Percentiles rank a stretch among this genome's conserved stretches.
phyloP scores from a whole-genome alignment of 2,888 invertebrate genomes.

The Odontocolon sp. region DNA sequence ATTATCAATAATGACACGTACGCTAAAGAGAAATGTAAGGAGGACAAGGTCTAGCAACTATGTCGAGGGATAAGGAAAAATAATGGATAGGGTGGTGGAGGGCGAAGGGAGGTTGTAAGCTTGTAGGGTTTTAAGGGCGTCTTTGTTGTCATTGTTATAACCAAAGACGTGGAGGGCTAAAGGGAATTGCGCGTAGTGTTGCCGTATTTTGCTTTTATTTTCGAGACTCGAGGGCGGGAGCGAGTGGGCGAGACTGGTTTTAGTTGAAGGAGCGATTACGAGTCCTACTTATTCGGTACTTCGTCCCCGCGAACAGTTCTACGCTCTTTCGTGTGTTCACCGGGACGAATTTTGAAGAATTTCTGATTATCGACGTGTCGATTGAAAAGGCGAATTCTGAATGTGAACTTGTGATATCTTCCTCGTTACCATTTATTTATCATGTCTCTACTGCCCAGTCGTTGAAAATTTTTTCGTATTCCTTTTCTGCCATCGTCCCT shows the following conservation, averaged over 20 bases:
- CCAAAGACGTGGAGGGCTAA: conserved; percentile 10
- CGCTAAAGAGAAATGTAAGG: conserved; percentile 64
- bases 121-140: neutral
- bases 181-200: conserved; percentile 24
- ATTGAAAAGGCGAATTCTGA: neutral
- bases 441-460: neutral
- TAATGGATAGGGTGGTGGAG: conserved; percentile 46
- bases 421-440: neutral
- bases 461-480: neutral
- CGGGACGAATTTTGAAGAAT: conserved; percentile 73
- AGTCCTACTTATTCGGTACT: conserved; percentile 61
- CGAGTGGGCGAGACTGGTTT: conserved; percentile 11
- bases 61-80: conserved; percentile 64
- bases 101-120: conserved; percentile 8
- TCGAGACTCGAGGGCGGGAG: conserved; percentile 16
- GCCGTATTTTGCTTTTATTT: conserved; percentile 1
- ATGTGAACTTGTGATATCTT: neutral
- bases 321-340: conserved; percentile 65
- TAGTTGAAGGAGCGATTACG: conserved; percentile 41
- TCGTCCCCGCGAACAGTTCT: conserved; percentile 73
- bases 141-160: neutral
- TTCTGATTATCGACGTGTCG: neutral
- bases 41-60: conserved; percentile 47
- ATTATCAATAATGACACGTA: conserved; percentile 65
- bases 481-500: conserved; percentile 19